These are phyloP conservation scores for Autographa gamma DNA, from an alignment of 2,888 invertebrate species.

Conservation along the genomic window DNA sequence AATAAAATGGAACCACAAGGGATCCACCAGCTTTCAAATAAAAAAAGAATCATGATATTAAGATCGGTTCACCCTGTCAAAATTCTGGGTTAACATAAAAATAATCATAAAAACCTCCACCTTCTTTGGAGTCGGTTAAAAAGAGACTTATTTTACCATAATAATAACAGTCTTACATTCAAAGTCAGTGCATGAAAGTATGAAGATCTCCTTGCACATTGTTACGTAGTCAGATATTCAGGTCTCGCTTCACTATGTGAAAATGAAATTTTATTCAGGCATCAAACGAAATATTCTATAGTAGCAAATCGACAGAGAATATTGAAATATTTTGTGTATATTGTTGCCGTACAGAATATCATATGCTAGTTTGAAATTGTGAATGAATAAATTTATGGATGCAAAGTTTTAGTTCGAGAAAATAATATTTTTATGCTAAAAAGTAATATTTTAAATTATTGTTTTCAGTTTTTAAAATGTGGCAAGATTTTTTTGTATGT, in stretches of 20 bases:
- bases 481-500: too few species aligned
- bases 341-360: not conserved
- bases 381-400: not conserved
- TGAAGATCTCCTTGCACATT: slow-evolving; percentile 26
- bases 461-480: too few species aligned
- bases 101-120: too few species aligned
- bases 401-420: not conserved
- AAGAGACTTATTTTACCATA: not conserved
- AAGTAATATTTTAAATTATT: too few species aligned
- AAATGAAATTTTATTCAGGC: slow-evolving; percentile 37
- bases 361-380: not conserved
- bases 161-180: slow-evolving; percentile 17
- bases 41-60: too few species aligned
- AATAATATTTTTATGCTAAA: too few species aligned
- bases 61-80: too few species aligned
- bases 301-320: slow-evolving; percentile 33
- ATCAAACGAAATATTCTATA: slow-evolving; percentile 30
- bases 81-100: too few species aligned
- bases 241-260: slow-evolving; percentile 15
- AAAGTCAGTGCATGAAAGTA: slow-evolving; percentile 6
- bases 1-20: too few species aligned
- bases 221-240: slow-evolving; percentile 23
- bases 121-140: not conserved
- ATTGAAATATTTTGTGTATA: slow-evolving; percentile 26
- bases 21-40: too few species aligned